Evolutionary conservation across 2,113 vertebrate species (phyloP), one percentile per base, ranked within the genome.

Genomic region (Labeo rohita): DNA sequence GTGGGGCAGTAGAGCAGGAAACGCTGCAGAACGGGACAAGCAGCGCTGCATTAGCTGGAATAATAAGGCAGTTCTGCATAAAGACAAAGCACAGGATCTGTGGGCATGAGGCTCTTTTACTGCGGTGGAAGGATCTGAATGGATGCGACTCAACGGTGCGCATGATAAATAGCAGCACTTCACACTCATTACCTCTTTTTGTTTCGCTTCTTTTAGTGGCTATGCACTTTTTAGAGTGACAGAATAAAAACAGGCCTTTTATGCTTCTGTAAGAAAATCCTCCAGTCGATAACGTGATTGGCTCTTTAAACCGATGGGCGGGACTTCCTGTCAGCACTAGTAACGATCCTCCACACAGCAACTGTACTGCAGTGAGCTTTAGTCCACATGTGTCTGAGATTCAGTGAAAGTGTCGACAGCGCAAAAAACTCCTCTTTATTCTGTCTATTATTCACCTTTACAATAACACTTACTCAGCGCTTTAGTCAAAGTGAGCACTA

Each of bases 401-500:
- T 66, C 10, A 47, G 34, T 21, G 56, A 83, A 78, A 75, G 59
- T 87, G 87, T 86, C 10, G 84, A 73, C 63, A 18, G 10, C 6
- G 86, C 88, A 88, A 49, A 49, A 83, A 85, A 76, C 73, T 61
- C 15, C 66, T 73, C 49, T 12, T 39, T 80, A 39, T 54, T 74
- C 70, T 18, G 65, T 43, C 56, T 80, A 68, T 74, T 65, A 59
- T 72, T 86, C 70, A 59, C 85, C 47, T 59, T 85, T 36, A 75
- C 34, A 68, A 59, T 77, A 75, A 77, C 43, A 54, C 85, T 80
- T 45, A 73, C 83, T 89, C 90, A 89, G 88, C 88, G 77, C 43
- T 36, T 36, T 56, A 85, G 84, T 85, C 28, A 73, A 65, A 39
- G 28, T 76, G 84, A 63, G 28, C 61, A 68, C 54, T 82, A 86